Base-by-base conservation (phyloP, 2,888 invertebrate species). In the Linyphia triangularis region DNA sequence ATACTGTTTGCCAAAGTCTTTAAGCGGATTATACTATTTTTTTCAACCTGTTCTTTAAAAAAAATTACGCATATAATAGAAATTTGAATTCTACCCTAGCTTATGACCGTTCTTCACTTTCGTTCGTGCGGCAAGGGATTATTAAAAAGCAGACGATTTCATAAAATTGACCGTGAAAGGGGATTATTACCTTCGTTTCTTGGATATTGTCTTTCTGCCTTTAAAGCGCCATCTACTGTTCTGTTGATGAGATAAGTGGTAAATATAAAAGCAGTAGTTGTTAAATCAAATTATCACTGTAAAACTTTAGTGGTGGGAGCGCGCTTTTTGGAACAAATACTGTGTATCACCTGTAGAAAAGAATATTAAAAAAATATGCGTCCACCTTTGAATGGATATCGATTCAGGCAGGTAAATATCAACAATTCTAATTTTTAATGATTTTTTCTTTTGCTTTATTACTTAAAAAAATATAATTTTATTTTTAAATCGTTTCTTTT, bases 101-200 rank as follows among this genome's bases (percentile, higher is more conserved):
- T 26, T 22, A 26, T 51, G 13, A 28, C 57, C 30, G n/a, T 33
- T 70, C 30, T 69, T 59, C 59, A 59, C 77, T 77, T 59, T 37
- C 67, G 51, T 69, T 59, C 33, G 65, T 30, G 63, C 73, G 72
- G 72, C 59, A 61, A 22, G 40, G 63, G 40, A 51, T 51, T 51
- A 51, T 13, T 51, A 16, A 40, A 51, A 51, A 70, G 19, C 28
- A 22, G 33, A 69, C 57, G 26, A 72, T 79, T 86, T 57, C 51
- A 19, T 43, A 65, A 81, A 81, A 86, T 3, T 86, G 86, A 72
- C 86, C 86, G 65, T 86, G 86, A 86, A 86, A 72, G 79, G 26
- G 67, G 51, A 4, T 67, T 67, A 57, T 77, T 73, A 26, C n/a
- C 16, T 77, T 77, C 40, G 24, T 30, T 77, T 77, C 65, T 65